Evolutionary conservation across 1,140 invertebrate species (phyloP).

Genomic region (Plodia interpunctella): DNA sequence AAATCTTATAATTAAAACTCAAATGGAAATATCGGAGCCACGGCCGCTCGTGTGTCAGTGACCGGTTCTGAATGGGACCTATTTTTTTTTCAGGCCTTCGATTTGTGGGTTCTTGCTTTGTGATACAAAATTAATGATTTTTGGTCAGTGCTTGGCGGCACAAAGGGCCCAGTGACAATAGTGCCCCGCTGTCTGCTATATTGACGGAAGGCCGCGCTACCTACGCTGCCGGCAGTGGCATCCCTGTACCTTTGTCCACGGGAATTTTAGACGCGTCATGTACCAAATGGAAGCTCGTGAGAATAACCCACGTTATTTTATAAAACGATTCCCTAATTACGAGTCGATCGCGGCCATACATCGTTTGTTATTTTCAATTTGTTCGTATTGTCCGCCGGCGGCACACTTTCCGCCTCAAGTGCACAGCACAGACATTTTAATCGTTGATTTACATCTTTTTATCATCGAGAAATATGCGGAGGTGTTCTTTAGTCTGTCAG

Average conservation of each 20-base stretch:
- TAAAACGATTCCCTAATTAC: constrained; percentile 56
- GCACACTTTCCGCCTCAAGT: constrained; percentile 9
- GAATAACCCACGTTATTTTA: constrained; percentile 45
- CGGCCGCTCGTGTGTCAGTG: constrained; percentile 51
- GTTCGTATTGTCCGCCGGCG: constrained; percentile 18
- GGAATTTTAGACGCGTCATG: constrained; percentile 64
- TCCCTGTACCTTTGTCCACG: constrained; percentile 53
- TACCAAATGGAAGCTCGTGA: constrained; percentile 55
- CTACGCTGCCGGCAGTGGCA: constrained; percentile 51
- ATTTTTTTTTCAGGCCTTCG: constrained; percentile 64
- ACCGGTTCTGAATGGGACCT: constrained; percentile 61
- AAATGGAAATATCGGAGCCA: constrained; percentile 43
- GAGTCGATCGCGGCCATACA: constrained; percentile 13
- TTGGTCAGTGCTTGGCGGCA: constrained; percentile 66
- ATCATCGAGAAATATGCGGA: not conserved
- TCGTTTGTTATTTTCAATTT: constrained; percentile 32
- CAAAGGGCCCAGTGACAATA: constrained; percentile 68
- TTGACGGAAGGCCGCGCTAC: constrained; percentile 67
- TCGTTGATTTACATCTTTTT: constrained; percentile 6
- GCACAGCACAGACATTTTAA: constrained; percentile 7
- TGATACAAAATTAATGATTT: constrained; percentile 77
- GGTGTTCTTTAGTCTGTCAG: constrained; percentile 2
- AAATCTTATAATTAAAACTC: constrained; percentile 59
- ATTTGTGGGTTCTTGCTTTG: constrained; percentile 75
- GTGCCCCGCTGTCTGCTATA: constrained; percentile 70